These are phyloP conservation scores for Adelges cooleyi DNA, from an alignment of 1,140 invertebrate species.

Conservation along the genomic window DNA sequence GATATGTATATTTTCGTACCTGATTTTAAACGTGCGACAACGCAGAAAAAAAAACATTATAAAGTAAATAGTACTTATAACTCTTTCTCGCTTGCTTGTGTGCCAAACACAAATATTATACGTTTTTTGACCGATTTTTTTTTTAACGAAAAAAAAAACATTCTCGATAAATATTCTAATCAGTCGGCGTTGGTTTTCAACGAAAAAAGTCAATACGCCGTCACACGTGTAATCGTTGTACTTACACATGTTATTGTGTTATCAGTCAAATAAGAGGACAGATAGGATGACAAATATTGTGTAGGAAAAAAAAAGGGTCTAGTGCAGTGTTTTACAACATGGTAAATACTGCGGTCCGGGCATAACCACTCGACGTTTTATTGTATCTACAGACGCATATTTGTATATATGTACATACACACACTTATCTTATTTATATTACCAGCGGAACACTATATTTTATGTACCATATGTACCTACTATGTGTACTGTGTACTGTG, in stretches of 20 bases:
- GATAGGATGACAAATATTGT: slow-evolving; percentile 22
- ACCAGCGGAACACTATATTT: not conserved
- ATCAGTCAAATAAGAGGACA: slow-evolving; percentile 23
- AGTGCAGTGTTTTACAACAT: slow-evolving; percentile 23
- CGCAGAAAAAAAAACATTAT: no score
- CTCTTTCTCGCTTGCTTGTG: not conserved
- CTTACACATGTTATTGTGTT: not conserved
- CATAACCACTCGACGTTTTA: slow-evolving; percentile 1
- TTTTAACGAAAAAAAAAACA: not conserved
- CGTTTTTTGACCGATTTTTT: slow-evolving; percentile 13
- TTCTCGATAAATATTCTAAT: slow-evolving; percentile 21
- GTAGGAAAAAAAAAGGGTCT: not conserved
- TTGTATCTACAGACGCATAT: not conserved
- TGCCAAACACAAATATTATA: slow-evolving; percentile 20
- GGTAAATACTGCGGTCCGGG: slow-evolving; percentile 11
- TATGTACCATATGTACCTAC: no score
- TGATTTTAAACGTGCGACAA: no score
- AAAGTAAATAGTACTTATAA: not conserved
- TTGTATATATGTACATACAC: not conserved
- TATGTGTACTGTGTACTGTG: no score
- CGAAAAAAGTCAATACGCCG: slow-evolving; percentile 2
- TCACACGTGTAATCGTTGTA: not conserved
- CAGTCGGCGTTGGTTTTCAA: slow-evolving; percentile 13
- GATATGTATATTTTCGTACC: no score
- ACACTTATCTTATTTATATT: slow-evolving; percentile 18